Evolutionary conservation across 2,888 invertebrate species (phyloP).

Genomic region (Latrodectus elegans): DNA sequence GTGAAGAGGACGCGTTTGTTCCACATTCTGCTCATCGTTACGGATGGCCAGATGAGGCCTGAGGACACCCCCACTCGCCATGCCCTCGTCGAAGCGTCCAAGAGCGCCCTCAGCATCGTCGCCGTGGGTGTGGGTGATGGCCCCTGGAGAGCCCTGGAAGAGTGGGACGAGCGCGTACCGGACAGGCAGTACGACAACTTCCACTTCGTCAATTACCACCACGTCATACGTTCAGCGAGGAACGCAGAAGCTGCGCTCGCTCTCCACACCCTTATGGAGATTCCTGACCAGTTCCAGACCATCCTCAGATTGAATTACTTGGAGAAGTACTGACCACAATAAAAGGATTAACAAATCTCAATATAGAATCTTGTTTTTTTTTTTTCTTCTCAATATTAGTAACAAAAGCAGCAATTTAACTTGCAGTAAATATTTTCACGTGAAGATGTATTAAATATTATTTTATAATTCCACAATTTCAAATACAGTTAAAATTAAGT

Average conservation of each 20-base stretch:
- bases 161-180: slow-evolving; percentile 77
- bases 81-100: slow-evolving; percentile 77
- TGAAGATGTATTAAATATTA: too few species aligned
- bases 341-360: background rate
- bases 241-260: slow-evolving; percentile 76
- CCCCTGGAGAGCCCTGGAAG: slow-evolving; percentile 78
- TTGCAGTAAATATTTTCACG: too few species aligned
- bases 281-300: slow-evolving; percentile 76
- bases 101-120: slow-evolving; percentile 77
- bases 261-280: slow-evolving; percentile 77
- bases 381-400: too few species aligned
- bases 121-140: slow-evolving; percentile 78
- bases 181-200: slow-evolving; percentile 78
- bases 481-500: too few species aligned
- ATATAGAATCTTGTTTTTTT: too few species aligned
- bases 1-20: slow-evolving; percentile 76
- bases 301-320: slow-evolving; percentile 58
- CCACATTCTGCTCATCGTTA: slow-evolving; percentile 77
- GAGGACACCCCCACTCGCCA: slow-evolving; percentile 75
- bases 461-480: too few species aligned
- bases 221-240: slow-evolving; percentile 73
- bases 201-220: slow-evolving; percentile 77
- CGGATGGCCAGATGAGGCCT: slow-evolving; percentile 78
- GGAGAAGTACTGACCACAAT: slow-evolving; percentile 32
- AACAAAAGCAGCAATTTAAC: too few species aligned